Conservation (phyloP, 2,797 vertebrate species). For the Enteromius anoplus region DNA sequence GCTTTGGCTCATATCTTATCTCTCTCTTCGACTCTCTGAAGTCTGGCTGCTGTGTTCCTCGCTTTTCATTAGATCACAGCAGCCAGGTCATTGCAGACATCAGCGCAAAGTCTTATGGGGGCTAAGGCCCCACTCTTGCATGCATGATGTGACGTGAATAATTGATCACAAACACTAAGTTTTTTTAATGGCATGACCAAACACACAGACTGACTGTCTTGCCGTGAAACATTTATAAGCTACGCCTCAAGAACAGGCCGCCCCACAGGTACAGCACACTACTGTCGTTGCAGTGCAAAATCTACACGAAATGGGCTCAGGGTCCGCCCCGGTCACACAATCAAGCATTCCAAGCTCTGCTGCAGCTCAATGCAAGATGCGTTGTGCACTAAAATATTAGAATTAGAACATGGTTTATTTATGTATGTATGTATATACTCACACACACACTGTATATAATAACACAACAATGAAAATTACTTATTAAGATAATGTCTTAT, state of each 20-base stretch:
- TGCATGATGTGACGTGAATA: constrained; percentile 51
- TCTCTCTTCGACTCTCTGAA: neutral
- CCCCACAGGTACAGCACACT: neutral
- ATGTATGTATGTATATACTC: no score
- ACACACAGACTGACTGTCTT: constrained; percentile 38
- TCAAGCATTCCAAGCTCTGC: neutral
- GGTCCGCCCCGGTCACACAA: neutral
- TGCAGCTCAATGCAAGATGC: neutral
- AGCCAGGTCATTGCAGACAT: neutral
- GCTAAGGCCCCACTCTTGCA: constrained; percentile 20
- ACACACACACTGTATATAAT: no score
- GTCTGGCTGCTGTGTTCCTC: neutral
- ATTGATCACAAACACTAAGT: constrained; percentile 50
- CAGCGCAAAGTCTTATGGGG: constrained; percentile 18
- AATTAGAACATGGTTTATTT: neutral
- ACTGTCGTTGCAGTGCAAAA: neutral
- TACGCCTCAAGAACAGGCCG: constrained; percentile 6
- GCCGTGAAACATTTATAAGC: constrained; percentile 60
- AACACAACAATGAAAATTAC: neutral
- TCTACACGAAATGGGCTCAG: constrained; percentile 3
- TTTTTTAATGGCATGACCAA: constrained; percentile 48
- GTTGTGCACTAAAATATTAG: neutral
- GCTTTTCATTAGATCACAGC: constrained; percentile 12
- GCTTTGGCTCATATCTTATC: neutral
- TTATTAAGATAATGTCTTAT: neutral